These are phyloP conservation scores for Thalassaphorura encarpata DNA, from an alignment of 1,140 invertebrate species.

Conservation along the genomic window DNA sequence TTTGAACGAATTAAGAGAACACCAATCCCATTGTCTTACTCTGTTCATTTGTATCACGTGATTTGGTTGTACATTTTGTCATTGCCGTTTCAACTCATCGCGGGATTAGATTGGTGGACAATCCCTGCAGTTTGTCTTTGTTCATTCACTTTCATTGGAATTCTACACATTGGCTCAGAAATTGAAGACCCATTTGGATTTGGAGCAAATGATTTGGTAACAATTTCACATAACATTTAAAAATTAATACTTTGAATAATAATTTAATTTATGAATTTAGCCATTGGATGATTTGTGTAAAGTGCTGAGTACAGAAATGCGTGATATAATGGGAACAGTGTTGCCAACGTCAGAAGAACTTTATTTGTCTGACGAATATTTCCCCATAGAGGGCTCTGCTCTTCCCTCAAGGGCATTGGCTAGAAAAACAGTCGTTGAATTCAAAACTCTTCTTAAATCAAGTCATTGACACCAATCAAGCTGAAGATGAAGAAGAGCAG, in stretches of 20 bases:
- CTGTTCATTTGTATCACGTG: slow-evolving; percentile 17
- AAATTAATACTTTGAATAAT: background rate
- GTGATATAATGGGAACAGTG: background rate
- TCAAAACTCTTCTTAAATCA: too few species aligned
- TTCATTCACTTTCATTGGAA: slow-evolving; percentile 12
- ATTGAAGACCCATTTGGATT: slow-evolving; percentile 21
- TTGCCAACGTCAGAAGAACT: slow-evolving; percentile 1
- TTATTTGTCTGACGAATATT: background rate
- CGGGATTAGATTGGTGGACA: slow-evolving; percentile 9
- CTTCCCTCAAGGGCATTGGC: too few species aligned
- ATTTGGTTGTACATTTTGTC: slow-evolving; percentile 22
- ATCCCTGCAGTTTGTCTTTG: slow-evolving; percentile 8
- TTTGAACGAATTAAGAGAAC: slow-evolving; percentile 23
- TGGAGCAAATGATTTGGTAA: slow-evolving; percentile 17
- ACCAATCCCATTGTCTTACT: slow-evolving; percentile 20
- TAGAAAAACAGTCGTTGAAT: too few species aligned
- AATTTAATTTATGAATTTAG: background rate
- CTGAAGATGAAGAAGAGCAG: too few species aligned
- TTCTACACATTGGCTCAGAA: slow-evolving; percentile 14
- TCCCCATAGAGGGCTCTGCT: too few species aligned
- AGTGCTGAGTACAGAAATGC: slow-evolving; percentile 10
- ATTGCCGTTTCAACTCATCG: slow-evolving; percentile 10
- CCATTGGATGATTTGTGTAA: slow-evolving; percentile 12
- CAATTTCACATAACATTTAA: background rate
- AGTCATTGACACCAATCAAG: too few species aligned